Base-by-base conservation (phyloP, 2,888 invertebrate genomes). In the Microctonus aethiopoides region DNA sequence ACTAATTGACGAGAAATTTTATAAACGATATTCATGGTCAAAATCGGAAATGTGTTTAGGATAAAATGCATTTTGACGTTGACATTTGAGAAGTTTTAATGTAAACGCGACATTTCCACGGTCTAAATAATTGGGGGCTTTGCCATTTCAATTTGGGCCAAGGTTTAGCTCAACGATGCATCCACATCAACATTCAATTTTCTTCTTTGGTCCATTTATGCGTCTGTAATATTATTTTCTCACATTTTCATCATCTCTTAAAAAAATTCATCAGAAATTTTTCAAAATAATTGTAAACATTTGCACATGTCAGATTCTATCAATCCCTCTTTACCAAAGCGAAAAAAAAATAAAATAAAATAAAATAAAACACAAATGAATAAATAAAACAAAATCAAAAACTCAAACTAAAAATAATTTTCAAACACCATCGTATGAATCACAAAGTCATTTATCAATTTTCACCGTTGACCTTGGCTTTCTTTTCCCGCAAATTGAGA, bases 61-160 rank as follows among this genome's bases (percentile, higher is more conserved):
- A 34, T 34, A 20, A 39, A 57, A 36, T 54, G 34, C 36, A 34
- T 20, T 61, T 36, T 26, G 64, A 61, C 39, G 54, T 70, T 66
- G 61, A 29, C 60, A 56, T 70, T 52, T 56, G 59, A 16, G 65
- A 29, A 56, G 57, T 29, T 52, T 60, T 7, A 16, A 20, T 36
- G 7, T 20, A 22, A 66, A 66, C 61, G 54, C 26, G n/a, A n/a
- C 26, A 61, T 52, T 60, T 46, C 29, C 66, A 61, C 61, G 62
- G 46, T 46, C 46, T 7, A 16, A 70, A 72, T 72, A 72, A 72
- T 65, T 36, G 52, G 39, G 16, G 32, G 63, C 26, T 62, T 29
- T 51, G 51, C 51, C 46, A 32, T 72, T 70, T 65, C 72, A 74
- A 81, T 81, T 77, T 77, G 77, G 81, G 81, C 79, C 81, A 81